Evolutionary conservation across 2,888 invertebrate species (phyloP).

Genomic region (Gnatocerus cornutus): DNA sequence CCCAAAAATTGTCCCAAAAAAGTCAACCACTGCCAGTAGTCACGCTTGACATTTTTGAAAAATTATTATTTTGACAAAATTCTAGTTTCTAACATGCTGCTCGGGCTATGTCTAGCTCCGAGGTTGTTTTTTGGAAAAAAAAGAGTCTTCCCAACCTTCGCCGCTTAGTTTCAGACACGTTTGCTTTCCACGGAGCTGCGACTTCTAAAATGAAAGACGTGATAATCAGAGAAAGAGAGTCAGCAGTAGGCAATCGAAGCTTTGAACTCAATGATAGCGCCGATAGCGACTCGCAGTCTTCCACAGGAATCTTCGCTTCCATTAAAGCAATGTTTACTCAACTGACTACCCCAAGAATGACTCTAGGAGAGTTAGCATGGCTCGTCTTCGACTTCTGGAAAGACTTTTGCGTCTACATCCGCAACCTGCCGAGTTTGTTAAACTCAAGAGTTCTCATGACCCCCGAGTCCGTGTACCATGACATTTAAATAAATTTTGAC

Average conservation of each 20-base stretch:
- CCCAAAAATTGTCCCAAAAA: too few relatives aligned
- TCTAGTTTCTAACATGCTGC: too few relatives aligned
- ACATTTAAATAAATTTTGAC: constrained; percentile 5
- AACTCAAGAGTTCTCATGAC: not conserved
- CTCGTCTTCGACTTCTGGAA: not conserved
- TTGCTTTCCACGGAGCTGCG: not conserved
- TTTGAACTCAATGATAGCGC: not conserved
- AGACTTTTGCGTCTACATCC: not conserved
- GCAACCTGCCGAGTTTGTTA: not conserved
- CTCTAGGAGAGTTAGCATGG: not conserved
- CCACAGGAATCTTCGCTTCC: too few relatives aligned
- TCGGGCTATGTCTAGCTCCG: too few relatives aligned
- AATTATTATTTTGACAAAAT: too few relatives aligned
- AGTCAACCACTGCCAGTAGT: too few relatives aligned
- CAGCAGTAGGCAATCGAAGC: not conserved
- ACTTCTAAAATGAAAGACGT: not conserved
- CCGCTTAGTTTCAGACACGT: not conserved
- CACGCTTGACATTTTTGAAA: too few relatives aligned
- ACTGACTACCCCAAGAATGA: not conserved
- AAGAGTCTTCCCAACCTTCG: not conserved
- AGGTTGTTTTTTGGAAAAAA: not conserved
- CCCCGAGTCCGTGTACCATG: not conserved
- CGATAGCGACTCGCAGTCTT: too few relatives aligned
- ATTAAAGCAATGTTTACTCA: not conserved
- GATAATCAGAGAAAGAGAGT: not conserved